A percentile compares a stretch with the other conserved stretches of the same genome.
phyloP scores from a whole-genome alignment of 1,140 invertebrate genomes.

The Drosophila ficusphila region DNA sequence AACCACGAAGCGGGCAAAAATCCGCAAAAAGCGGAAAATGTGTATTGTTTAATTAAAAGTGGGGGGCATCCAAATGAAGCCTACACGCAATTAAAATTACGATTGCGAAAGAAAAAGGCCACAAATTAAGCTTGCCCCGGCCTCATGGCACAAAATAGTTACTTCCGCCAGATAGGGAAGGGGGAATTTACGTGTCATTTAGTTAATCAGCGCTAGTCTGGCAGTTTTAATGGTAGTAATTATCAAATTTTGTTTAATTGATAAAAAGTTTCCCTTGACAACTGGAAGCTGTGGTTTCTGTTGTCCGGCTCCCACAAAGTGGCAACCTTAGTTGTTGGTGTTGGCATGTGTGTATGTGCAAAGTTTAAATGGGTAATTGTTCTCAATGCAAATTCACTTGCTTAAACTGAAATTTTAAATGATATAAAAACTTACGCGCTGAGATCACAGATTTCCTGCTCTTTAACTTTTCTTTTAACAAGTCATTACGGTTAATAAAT shows the following conservation, averaged over 20 bases:
- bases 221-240: constrained; percentile 54
- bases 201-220: constrained; percentile 42
- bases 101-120: constrained; percentile 26
- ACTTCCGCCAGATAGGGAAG: constrained; percentile 51
- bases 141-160: constrained; percentile 66
- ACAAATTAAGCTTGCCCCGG: constrained; percentile 61
- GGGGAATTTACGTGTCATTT: constrained; percentile 1
- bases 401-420: too few relatives aligned
- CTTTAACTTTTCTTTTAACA: neutral
- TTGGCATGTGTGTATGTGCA: neutral
- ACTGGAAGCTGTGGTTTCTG: constrained; percentile 12
- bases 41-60: constrained; percentile 77
- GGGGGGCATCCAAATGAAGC: constrained; percentile 63
- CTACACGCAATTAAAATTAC: constrained; percentile 81
- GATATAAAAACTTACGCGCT: constrained; percentile 29
- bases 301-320: constrained; percentile 13
- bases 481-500: constrained; percentile 12
- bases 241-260: constrained; percentile 77
- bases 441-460: neutral
- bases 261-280: constrained; percentile 41
- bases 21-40: constrained; percentile 78
- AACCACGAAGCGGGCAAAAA: constrained; percentile 56
- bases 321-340: neutral
- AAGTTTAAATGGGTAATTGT: neutral
- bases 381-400: constrained; percentile 2